These are phyloP conservation scores for Brachionus asplanchnoidis DNA, from an alignment of 1,140 invertebrate species.

Conservation along the genomic window DNA sequence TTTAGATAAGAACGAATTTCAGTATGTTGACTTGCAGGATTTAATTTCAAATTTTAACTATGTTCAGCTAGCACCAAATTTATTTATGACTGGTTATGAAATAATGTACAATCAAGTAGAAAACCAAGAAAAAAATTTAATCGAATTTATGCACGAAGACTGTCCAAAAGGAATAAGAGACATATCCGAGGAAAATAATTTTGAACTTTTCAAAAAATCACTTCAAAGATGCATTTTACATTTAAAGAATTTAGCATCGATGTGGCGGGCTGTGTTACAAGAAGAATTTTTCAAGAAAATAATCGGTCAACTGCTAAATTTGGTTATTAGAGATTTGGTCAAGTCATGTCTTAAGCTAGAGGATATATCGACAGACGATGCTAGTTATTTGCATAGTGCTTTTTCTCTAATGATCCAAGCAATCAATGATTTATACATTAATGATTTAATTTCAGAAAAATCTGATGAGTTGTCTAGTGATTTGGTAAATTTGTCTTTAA, in stretches of 20 bases:
- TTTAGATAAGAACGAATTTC: background rate
- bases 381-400: background rate
- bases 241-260: background rate
- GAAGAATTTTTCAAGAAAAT: background rate
- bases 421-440: background rate
- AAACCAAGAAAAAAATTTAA: conserved; percentile 26
- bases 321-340: conserved; percentile 2
- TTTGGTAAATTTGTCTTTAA: conserved; percentile 13
- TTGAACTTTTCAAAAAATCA: background rate
- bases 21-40: conserved; percentile 2
- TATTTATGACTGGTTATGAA: background rate
- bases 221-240: conserved; percentile 11
- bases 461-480: background rate
- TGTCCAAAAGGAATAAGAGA: conserved; percentile 31
- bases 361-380: conserved; percentile 28
- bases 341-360: background rate
- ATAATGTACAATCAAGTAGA: conserved; percentile 10
- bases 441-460: background rate
- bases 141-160: conserved; percentile 22
- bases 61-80: background rate
- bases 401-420: background rate
- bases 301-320: conserved; percentile 17
- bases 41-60: conserved; percentile 25
- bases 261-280: background rate
- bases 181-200: background rate